Conservation (phyloP, 2,888 invertebrate species). For the Platynereis dumerilii region DNA sequence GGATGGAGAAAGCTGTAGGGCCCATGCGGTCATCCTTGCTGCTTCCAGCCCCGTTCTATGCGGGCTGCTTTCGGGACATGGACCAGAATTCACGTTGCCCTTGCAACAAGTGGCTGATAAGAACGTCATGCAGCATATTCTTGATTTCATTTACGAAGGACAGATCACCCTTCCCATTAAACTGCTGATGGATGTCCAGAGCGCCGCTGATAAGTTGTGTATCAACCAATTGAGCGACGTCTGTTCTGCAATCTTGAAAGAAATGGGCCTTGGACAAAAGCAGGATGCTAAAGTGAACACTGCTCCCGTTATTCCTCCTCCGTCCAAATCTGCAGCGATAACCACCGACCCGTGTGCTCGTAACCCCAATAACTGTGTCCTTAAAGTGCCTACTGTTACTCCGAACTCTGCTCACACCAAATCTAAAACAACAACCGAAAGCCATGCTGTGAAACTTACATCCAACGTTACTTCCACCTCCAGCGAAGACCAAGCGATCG, state of each 20-base stretch:
- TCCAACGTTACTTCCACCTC: too few relatives aligned
- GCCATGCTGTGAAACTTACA: not conserved
- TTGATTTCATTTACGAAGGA: constrained; percentile 1
- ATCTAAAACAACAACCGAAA: not conserved
- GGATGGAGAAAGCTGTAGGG: not conserved
- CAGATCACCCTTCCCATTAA: not conserved
- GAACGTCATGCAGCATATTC: not conserved
- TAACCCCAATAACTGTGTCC: too few relatives aligned
- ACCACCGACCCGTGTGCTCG: too few relatives aligned
- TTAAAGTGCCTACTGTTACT: not conserved
- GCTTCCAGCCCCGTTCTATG: not conserved
- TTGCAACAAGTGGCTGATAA: not conserved
- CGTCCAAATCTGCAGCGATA: too few relatives aligned
- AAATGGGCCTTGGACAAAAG: not conserved
- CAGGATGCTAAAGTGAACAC: not conserved
- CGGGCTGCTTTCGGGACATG: not conserved
- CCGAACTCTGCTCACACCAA: not conserved
- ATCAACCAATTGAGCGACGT: constrained; percentile 3
- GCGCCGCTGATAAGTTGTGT: not conserved
- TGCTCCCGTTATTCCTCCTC: too few relatives aligned
- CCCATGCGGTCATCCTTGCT: constrained; percentile 1
- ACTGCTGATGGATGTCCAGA: not conserved
- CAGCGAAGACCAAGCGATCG: not conserved
- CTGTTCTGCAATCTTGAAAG: not conserved
- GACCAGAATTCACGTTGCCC: not conserved